A percentile compares a stretch with the other conserved stretches of the same genome.
These are phyloP conservation scores for Luffia ferchaultella DNA, from an alignment of 2,888 invertebrate species.

Conservation along the genomic window DNA sequence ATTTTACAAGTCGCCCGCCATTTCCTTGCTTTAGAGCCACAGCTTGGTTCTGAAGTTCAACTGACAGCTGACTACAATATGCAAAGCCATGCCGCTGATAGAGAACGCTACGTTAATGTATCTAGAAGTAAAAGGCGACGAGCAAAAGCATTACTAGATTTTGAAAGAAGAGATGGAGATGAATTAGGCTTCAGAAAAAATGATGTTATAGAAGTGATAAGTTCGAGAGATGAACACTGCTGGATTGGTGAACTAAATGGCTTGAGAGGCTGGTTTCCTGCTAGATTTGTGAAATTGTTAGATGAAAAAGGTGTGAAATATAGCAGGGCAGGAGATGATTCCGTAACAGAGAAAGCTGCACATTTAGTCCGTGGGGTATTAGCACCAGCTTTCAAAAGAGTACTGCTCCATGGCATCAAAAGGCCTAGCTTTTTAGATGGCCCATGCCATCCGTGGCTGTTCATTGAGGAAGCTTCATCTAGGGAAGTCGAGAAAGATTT, in stretches of 20 bases:
- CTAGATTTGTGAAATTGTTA: conserved; percentile 93
- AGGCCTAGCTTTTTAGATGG: conserved; percentile 90
- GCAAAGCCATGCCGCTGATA: conserved; percentile 94
- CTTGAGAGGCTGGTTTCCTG: conserved; percentile 95
- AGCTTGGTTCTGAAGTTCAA: conserved; percentile 78
- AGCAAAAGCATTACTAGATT: conserved; percentile 96
- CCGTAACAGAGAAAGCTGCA: conserved; percentile 95
- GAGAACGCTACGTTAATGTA: conserved; percentile 94
- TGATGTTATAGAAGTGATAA: conserved; percentile 97
- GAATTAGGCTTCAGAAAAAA: conserved; percentile 98
- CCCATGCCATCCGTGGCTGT: conserved; percentile 98
- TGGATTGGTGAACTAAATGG: conserved; percentile 99
- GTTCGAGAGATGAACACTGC: conserved; percentile 97
- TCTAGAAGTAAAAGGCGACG: conserved; percentile 86
- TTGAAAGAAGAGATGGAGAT: conserved; percentile 97
- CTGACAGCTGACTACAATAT: conserved; percentile 93
- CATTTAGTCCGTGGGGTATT: conserved; percentile 94
- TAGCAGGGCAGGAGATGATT: conserved; percentile 95
- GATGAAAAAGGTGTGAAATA: conserved; percentile 85
- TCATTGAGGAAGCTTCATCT: conserved; percentile 96
- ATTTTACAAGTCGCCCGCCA: conserved; percentile 92
- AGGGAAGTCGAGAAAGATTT: conserved; percentile 98
- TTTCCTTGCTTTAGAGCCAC: conserved; percentile 93
- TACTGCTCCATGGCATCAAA: conserved; percentile 94
- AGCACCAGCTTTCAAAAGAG: conserved; percentile 92